Evolutionary conservation across 2,888 invertebrate genomes (phyloP).

Genomic region (Archips xylosteana): DNA sequence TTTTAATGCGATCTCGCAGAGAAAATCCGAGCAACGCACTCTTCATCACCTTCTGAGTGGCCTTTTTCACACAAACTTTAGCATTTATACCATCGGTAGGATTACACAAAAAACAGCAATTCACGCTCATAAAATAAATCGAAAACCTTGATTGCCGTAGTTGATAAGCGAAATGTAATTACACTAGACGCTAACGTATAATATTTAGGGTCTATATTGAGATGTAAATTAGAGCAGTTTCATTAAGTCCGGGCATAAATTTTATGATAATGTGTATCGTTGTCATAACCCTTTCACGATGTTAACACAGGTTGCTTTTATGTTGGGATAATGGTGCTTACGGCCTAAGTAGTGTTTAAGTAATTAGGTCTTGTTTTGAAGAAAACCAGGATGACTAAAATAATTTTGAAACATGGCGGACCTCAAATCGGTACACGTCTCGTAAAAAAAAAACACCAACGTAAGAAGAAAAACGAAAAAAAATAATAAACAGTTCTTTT

Average conservation of each 20-base stretch:
- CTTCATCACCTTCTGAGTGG: too few relatives aligned
- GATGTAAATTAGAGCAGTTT: conserved; percentile 52
- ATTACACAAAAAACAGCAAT: neutral
- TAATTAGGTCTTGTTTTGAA: conserved; percentile 20
- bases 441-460: too few relatives aligned
- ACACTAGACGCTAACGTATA: conserved; percentile 18
- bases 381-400: neutral
- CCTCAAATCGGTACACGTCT: too few relatives aligned
- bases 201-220: conserved; percentile 45
- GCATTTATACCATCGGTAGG: too few relatives aligned
- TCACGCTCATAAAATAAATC: neutral
- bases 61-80: too few relatives aligned
- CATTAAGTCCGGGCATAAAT: conserved; percentile 54
- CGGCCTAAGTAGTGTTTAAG: conserved; percentile 19
- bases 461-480: too few relatives aligned
- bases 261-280: conserved; percentile 51
- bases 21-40: too few relatives aligned
- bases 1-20: too few relatives aligned
- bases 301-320: conserved; percentile 53
- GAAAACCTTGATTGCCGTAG: neutral
- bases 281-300: conserved; percentile 50
- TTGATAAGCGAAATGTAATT: conserved; percentile 44
- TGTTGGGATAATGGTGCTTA: conserved; percentile 44
- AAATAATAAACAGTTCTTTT: too few relatives aligned
- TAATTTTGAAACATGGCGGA: neutral